Base-by-base conservation (phyloP, 2,113 vertebrate species). In the Sphyrna mokarran region DNA sequence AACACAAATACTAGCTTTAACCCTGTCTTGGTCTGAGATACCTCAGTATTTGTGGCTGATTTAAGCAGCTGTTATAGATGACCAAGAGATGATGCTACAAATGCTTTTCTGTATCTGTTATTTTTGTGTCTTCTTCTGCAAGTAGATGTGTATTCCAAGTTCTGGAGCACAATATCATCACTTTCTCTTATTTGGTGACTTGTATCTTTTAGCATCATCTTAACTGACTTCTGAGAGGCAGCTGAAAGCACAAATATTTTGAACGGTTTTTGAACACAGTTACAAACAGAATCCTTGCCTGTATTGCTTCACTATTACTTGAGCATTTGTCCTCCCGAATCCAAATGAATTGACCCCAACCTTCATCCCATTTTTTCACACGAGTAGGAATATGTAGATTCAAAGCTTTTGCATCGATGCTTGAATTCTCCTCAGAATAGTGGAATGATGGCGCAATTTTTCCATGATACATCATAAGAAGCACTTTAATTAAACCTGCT, bases 291-390 rank as follows among this genome's bases (percentile, higher is more conserved):
- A 2, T 61, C 78, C 95, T 97, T 97, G 96, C 76, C 96, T 98
- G 61, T 97, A 95, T 96, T 98, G 97, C 96, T 96, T 98, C 29
- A 99, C 96, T 95, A 99, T 97, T 2, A 96, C 96, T 18, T 99
- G 98, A 95, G 97, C 98, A 96, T 99, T 99, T 94, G 98, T 98
- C 78, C 98, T 98, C 37, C 98, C 98, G 97, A 98, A 98, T 13
- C 98, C 98, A 98, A 99, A 99, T 96, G 97, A 98, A 96, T 98
- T 99, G 96, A 99, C 96, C 48, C 98, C 95, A 40, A 6, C 96
- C 96, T 58, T 97, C 97, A 95, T 97, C 97, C 98, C 98, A 99
- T 85, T 96, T 97, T 90, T 98, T 97, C 63, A 97, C 96, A 95
- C 95, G 87, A 16, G 96, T 97, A 37, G 97, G 98, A 96, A 99